A percentile compares a stretch with the other conserved stretches of the same genome.
phyloP scores from a whole-genome alignment of 2,888 invertebrate genomes.

The Drosophila trichaetosa region DNA sequence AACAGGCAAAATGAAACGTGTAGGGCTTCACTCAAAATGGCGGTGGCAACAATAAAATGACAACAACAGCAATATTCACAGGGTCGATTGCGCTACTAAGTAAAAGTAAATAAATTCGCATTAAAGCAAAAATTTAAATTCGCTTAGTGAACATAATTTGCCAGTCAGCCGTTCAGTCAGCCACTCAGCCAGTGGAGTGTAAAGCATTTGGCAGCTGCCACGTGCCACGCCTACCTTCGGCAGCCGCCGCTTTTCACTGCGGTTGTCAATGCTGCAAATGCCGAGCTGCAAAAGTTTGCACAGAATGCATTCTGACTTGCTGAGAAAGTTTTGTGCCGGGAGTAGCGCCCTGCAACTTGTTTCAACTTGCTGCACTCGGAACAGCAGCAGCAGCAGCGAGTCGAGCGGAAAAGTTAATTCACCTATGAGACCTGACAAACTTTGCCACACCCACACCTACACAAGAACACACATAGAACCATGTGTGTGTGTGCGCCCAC shows the following conservation, averaged over 20 bases:
- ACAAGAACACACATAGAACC: slow-evolving; percentile 19
- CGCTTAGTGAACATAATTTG: slow-evolving; percentile 39
- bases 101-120: slow-evolving; percentile 51
- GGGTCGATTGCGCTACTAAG: slow-evolving; percentile 37
- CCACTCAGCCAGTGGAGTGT: slow-evolving; percentile 45
- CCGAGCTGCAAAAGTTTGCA: slow-evolving; percentile 60
- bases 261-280: slow-evolving; percentile 67
- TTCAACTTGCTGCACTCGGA: slow-evolving; percentile 35
- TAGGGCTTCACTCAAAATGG: slow-evolving; percentile 40
- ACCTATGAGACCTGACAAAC: slow-evolving; percentile 79
- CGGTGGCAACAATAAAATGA: slow-evolving; percentile 7
- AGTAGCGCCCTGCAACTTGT: slow-evolving; percentile 46
- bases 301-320: slow-evolving; percentile 78
- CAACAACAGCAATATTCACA: slow-evolving; percentile 2
- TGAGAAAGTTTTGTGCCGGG: slow-evolving; percentile 62
- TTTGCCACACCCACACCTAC: slow-evolving; percentile 54
- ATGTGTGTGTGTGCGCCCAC: slow-evolving; percentile 19
- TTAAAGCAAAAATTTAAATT: slow-evolving; percentile 65
- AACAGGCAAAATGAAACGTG: slow-evolving; percentile 38
- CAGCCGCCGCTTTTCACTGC: slow-evolving; percentile 41
- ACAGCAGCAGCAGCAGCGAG: slow-evolving; percentile 48
- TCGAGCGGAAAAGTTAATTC: slow-evolving; percentile 78
- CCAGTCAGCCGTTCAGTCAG: slow-evolving; percentile 12
- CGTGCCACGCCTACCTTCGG: slow-evolving; percentile 37
- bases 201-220: slow-evolving; percentile 45